Evolutionary conservation across 2,888 invertebrate species (phyloP).

Genomic region (Ormyrus labotus): DNA sequence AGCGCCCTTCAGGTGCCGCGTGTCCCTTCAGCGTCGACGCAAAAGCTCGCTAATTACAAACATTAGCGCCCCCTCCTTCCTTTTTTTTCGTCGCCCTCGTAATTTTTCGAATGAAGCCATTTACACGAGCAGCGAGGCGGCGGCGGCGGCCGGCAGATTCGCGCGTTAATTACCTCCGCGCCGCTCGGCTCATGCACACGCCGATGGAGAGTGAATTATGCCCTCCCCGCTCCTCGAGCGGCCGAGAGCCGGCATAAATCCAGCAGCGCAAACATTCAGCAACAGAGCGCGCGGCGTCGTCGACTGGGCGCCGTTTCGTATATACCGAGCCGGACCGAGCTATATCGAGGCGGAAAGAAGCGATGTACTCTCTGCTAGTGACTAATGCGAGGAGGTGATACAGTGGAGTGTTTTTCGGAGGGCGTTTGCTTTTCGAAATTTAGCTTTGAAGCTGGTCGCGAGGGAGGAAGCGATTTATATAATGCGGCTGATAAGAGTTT

Average conservation of each 20-base stretch:
- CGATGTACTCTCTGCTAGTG: no score
- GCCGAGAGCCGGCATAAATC: conserved; percentile 62
- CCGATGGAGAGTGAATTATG: conserved; percentile 65
- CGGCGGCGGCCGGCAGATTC: conserved; percentile 56
- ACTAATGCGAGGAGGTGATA: no score
- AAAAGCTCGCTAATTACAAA: conserved; percentile 19
- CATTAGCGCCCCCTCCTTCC: not conserved
- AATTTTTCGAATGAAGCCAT: conserved; percentile 40
- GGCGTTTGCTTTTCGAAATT: no score
- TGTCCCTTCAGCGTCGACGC: not conserved
- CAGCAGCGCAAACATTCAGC: conserved; percentile 59
- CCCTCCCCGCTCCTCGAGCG: conserved; percentile 41
- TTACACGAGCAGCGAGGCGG: conserved; percentile 6
- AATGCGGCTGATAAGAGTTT: no score
- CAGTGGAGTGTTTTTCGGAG: no score
- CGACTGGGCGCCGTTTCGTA: not conserved
- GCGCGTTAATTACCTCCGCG: conserved; percentile 64
- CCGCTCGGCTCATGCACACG: conserved; percentile 59
- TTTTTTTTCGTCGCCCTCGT: not conserved
- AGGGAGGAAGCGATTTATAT: no score
- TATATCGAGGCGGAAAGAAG: not conserved
- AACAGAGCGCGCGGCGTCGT: not conserved
- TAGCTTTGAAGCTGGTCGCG: no score
- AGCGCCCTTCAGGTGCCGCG: not conserved
- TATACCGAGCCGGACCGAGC: no score